Evolutionary conservation across 2,888 invertebrate species (phyloP), one percentile per base, ranked within the genome.

Genomic region (Drosophila seclusa): DNA sequence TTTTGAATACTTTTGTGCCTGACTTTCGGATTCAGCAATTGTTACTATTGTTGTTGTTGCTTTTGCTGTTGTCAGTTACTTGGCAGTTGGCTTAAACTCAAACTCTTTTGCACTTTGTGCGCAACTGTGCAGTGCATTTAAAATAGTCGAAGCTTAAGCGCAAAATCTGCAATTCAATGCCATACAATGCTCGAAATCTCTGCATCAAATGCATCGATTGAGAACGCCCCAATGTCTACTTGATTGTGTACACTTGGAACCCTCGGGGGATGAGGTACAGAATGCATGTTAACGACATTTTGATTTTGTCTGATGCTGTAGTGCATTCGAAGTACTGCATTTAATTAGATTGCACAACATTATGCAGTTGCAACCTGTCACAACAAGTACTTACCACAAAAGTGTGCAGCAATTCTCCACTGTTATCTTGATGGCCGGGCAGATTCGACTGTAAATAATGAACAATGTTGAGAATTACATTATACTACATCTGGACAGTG

Each of bases 161-260:
- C 40, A 66, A 65, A 78, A 86, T 86, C 88, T 89, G 90, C 90
- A 86, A 86, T 89, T 89, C 88, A 86, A 86, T 83, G 82, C 63
- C 62, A 38, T 48, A 52, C 69, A 59, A 80, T 78, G 69, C 66
- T 55, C 66, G 55, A 67, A 87, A 76, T 81, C 65, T 67, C 52
- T 31, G 50, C 70, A 72, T 58, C 49, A 68, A 54, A 54, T 52
- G 62, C 73, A 75, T 82, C 71, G 63, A 88, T 73, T 68, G 68
- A 63, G 66, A 10, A 42, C 42, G 31, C 42, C 53, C 32, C 57
- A 79, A 81, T 78, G 66, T 75, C 67, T 62, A 68, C 75, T 82
- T 82, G 82, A 82, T 82, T 81, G 71, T 69, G 11, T 67, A 31
- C 29, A 8, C 34, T 13, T n/a, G 1, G 18, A 13, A 13, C 38